Base-by-base conservation (phyloP, 2,113 vertebrate species). In the Antechinus flavipes region DNA sequence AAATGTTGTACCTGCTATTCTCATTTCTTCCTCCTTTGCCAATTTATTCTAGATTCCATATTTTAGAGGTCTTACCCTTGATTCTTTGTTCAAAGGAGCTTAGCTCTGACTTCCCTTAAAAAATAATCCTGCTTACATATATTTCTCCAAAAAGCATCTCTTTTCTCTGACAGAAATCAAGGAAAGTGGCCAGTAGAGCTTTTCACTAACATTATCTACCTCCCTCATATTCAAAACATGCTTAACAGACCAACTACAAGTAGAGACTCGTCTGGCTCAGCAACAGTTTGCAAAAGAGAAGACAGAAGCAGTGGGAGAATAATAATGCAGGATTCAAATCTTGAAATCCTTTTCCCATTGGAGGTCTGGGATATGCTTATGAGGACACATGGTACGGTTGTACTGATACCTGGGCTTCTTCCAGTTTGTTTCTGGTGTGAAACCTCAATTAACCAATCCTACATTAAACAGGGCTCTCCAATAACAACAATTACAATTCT, bases 21-120 rank as follows among this genome's bases (percentile, higher is more conserved):
- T 42, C 61, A 54, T 22, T 90, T 68, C 27, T 96, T 10, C n/a
- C 54, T 89, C 58, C 90, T 54, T 50, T 22, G 30, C 54, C 53
- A 92, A 76, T 54, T 94, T 93, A 92, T 47, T 26, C 90, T 84
- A 25, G 47, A 52, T 30, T 50, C 90, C 12, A 2, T 49, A 25
- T 30, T 27, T 47, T 26, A 84, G 94, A 27, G 91, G 49, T 3
- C 26, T 93, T 90, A 42, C 16, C 30, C 58, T 50, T 92, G 47
- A 9, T 46, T 91, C 25, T 89, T 94, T 91, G 93, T 55, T 14
- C 26, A 54, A 56, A 61, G 95, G 22, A 93, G 53, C 26, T 84
- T 42, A 22, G 68, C 68, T 42, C 68, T 90, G 89, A 49, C 19
- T 90, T 30, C 47, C 26, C 92, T 54, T 22, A n/a, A 84, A 93